Conservation (phyloP, 2,113 vertebrate genomes). For the Trogon surrucura region DNA sequence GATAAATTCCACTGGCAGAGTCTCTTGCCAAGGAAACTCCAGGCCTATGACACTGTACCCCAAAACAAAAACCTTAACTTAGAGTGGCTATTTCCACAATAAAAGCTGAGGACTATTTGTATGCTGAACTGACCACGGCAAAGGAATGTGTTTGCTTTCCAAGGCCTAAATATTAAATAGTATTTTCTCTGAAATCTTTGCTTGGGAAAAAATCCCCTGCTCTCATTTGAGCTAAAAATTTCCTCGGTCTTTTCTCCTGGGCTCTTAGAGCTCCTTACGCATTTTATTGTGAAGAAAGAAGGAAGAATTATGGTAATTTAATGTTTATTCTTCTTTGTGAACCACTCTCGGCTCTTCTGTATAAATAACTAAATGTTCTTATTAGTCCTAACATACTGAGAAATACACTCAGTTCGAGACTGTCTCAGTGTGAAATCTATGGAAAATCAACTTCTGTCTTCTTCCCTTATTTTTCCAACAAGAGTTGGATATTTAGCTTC, state of each 20-base stretch:
- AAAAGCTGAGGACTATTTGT: neutral
- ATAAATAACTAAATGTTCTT: constrained; percentile 67
- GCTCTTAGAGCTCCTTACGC: neutral
- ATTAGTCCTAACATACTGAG: constrained; percentile 58
- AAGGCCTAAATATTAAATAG: constrained; percentile 15
- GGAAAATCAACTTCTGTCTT: constrained; percentile 48
- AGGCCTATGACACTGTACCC: neutral
- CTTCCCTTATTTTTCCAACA: neutral
- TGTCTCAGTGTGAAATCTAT: constrained; percentile 28
- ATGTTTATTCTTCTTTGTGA: constrained; percentile 58
- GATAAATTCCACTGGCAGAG: neutral
- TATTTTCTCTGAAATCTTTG: constrained; percentile 27
- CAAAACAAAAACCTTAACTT: neutral
- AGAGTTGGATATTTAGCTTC: neutral
- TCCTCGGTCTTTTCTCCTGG: neutral
- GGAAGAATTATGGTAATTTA: constrained; percentile 66
- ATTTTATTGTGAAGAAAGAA: constrained; percentile 51
- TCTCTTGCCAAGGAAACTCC: neutral
- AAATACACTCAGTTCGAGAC: constrained; percentile 10
- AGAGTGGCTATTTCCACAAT: neutral
- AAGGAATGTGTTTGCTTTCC: neutral
- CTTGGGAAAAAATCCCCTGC: neutral
- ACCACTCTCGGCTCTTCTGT: constrained; percentile 39
- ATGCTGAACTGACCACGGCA: neutral
- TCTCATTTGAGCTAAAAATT: neutral